These are phyloP conservation scores for Oceanites oceanicus DNA, from an alignment of 2,113 vertebrate genomes.

Conservation along the genomic window DNA sequence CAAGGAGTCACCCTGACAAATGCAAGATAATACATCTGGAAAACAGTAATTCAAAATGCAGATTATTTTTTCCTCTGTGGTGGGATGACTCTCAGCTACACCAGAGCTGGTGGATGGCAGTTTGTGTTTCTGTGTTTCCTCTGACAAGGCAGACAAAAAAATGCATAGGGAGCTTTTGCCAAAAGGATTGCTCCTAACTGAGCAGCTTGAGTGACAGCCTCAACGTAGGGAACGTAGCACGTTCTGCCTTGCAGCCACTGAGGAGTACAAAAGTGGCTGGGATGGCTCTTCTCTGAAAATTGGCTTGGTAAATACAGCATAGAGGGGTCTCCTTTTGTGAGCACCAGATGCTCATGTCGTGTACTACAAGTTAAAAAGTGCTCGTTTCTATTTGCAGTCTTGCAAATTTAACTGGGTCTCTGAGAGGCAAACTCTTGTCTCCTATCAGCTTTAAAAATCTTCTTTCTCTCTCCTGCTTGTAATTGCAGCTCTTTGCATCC, in stretches of 20 bases:
- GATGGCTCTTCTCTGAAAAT: neutral
- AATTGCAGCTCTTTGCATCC: neutral
- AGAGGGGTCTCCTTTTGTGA: neutral
- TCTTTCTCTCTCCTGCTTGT: neutral
- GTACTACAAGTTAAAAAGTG: neutral
- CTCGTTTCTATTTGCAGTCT: neutral
- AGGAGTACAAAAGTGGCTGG: neutral
- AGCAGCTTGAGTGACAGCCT: neutral
- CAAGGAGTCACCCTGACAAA: conserved; percentile 5
- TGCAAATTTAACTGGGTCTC: neutral
- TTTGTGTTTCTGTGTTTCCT: neutral
- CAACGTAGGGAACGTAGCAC: neutral
- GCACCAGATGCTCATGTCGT: neutral
- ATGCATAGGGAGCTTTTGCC: neutral
- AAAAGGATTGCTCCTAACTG: neutral
- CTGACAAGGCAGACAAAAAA: neutral
- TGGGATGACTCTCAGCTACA: neutral
- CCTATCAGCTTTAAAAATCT: neutral
- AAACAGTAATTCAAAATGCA: conserved; percentile 37
- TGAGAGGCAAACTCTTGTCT: neutral
- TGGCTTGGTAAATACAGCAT: neutral
- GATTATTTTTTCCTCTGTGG: neutral
- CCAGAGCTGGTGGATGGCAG: neutral
- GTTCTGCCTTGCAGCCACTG: neutral
- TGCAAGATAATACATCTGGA: conserved; percentile 30